Conservation (phyloP, 1,140 invertebrate genomes). For the Diuraphis noxia region DNA sequence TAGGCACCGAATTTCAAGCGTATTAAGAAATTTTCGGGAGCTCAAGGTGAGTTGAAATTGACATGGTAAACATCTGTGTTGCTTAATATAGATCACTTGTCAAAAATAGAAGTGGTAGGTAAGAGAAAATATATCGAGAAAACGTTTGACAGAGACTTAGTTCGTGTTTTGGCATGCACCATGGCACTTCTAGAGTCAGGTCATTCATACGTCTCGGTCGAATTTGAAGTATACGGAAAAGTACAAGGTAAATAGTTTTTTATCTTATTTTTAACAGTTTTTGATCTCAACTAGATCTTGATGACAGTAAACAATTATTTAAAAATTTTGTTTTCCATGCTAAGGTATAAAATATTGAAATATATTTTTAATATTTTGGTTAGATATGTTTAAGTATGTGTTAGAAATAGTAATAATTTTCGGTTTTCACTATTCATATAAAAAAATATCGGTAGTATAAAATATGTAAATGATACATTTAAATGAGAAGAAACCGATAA, state of each 20-base stretch:
- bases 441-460: no score
- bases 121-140: slow-evolving; percentile 21
- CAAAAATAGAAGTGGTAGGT: slow-evolving; percentile 35
- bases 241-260: slow-evolving; percentile 73
- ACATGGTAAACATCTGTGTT: slow-evolving; percentile 47
- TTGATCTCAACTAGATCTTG: no score
- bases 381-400: no score
- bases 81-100: slow-evolving; percentile 45
- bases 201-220: slow-evolving; percentile 71
- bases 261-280: not conserved
- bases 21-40: slow-evolving; percentile 7
- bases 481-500: no score
- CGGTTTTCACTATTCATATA: no score
- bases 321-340: no score
- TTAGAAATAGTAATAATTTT: no score
- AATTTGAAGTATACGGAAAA: slow-evolving; percentile 86
- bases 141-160: slow-evolving; percentile 30
- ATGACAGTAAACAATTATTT: no score
- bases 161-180: slow-evolving; percentile 43
- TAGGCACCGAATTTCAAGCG: not conserved
- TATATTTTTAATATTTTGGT: no score
- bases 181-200: slow-evolving; percentile 48
- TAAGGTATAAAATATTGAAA: no score
- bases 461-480: no score
- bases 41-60: slow-evolving; percentile 41